Evolutionary conservation across 1,140 invertebrate species (phyloP).

Genomic region (Dermatophagoides farinae): DNA sequence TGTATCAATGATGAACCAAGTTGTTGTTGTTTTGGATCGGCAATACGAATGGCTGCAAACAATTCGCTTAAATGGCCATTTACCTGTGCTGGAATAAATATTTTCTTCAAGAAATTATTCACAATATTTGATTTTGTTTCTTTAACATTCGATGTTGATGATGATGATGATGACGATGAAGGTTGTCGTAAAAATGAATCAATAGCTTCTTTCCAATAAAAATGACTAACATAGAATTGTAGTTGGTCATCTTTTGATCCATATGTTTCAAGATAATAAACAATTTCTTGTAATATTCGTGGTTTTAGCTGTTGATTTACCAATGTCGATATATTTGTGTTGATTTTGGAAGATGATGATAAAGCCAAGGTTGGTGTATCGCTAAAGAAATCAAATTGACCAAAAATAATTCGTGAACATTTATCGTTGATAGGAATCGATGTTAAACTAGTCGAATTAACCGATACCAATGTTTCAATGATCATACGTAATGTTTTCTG

Average conservation of each 20-base stretch:
- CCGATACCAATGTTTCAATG: slow-evolving; percentile 8
- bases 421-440: not conserved
- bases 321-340: not conserved
- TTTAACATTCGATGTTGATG: no score
- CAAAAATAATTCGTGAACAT: not conserved
- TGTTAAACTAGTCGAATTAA: not conserved
- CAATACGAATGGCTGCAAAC: slow-evolving; percentile 23
- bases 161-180: slow-evolving; percentile 4
- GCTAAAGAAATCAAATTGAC: not conserved
- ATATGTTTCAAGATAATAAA: slow-evolving; percentile 27
- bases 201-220: slow-evolving; percentile 26
- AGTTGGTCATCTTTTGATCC: slow-evolving; percentile 24
- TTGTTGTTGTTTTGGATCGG: slow-evolving; percentile 24
- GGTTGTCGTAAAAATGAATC: slow-evolving; percentile 20
- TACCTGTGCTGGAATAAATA: slow-evolving; percentile 25
- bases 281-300: slow-evolving; percentile 8
- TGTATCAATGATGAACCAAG: slow-evolving; percentile 26
- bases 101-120: slow-evolving; percentile 26
- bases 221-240: slow-evolving; percentile 25
- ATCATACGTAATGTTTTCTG: slow-evolving; percentile 12
- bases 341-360: not conserved
- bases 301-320: not conserved
- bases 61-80: slow-evolving; percentile 24
- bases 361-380: not conserved
- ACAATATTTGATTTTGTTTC: not conserved